phyloP scores from a whole-genome alignment of 2,888 invertebrate species.

The Yponomeuta evonymella region DNA sequence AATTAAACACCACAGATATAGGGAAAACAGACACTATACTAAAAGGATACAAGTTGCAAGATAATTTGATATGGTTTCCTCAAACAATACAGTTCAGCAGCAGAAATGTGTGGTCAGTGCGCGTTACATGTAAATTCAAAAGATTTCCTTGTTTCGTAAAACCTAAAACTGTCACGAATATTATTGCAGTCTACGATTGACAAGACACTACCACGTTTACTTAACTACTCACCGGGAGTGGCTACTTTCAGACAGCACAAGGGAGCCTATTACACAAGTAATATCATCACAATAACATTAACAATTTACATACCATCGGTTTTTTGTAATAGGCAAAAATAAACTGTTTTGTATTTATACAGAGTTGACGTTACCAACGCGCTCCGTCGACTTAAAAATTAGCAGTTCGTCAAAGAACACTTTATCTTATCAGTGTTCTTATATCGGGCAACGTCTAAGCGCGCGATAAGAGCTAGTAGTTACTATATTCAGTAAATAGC shows the following conservation, averaged over 20 bases:
- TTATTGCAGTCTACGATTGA: no score
- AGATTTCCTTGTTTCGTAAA: no score
- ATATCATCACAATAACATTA: slow-evolving; percentile 2
- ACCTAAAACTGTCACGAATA: no score
- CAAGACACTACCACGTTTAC: no score
- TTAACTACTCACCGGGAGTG: no score
- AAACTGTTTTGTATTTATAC: not conserved
- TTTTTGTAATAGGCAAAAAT: not conserved
- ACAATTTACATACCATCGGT: not conserved
- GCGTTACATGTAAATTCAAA: no score
- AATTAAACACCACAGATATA: slow-evolving; percentile 2
- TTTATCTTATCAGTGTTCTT: not conserved
- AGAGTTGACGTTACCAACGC: not conserved
- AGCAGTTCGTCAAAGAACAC: not conserved
- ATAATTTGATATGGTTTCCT: not conserved
- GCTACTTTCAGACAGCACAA: no score
- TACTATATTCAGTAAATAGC: not conserved
- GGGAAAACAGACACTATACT: not conserved
- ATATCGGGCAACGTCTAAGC: not conserved
- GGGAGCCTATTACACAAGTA: not conserved
- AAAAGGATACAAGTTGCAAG: not conserved
- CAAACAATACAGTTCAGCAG: no score
- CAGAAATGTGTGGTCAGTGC: no score
- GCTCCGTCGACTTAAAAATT: not conserved
- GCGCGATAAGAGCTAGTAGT: not conserved